Percentiles rank a stretch among this genome's conserved stretches.
These are phyloP conservation scores for Danaus chrysippus DNA, from an alignment of 2,888 invertebrate genomes.

Conservation along the genomic window DNA sequence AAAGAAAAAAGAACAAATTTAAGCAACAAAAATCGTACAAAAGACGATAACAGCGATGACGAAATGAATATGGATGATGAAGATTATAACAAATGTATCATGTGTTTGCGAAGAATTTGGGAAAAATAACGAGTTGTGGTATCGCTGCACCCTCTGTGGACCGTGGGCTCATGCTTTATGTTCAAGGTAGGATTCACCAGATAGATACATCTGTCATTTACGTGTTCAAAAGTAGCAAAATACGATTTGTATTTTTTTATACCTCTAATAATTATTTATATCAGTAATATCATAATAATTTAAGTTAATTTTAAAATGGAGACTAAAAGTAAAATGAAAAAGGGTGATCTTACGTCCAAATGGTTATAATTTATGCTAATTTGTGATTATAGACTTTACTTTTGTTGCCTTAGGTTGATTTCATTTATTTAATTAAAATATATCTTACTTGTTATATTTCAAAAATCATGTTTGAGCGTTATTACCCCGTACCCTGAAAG, in stretches of 20 bases:
- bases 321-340: too few relatives aligned
- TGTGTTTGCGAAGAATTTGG: constrained; percentile 38
- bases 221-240: constrained; percentile 32
- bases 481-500: constrained; percentile 11
- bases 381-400: constrained; percentile 5
- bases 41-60: constrained; percentile 31
- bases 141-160: constrained; percentile 37
- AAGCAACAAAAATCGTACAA: constrained; percentile 26
- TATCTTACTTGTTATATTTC: constrained; percentile 7
- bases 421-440: too few relatives aligned
- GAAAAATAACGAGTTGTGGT: constrained; percentile 38
- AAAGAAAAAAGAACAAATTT: too few relatives aligned
- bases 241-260: constrained; percentile 22
- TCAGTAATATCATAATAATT: too few relatives aligned
- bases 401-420: background rate
- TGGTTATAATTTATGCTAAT: background rate
- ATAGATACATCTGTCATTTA: constrained; percentile 38
- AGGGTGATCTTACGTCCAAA: too few relatives aligned
- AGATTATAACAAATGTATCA: constrained; percentile 32
- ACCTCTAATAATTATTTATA: constrained; percentile 15
- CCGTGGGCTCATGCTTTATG: constrained; percentile 40
- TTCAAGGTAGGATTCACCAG: constrained; percentile 38
- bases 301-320: too few relatives aligned
- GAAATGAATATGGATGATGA: constrained; percentile 31
- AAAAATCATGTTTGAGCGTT: constrained; percentile 17